Evolutionary conservation across 2,888 invertebrate species (phyloP).

Genomic region (Malacosoma neustria): DNA sequence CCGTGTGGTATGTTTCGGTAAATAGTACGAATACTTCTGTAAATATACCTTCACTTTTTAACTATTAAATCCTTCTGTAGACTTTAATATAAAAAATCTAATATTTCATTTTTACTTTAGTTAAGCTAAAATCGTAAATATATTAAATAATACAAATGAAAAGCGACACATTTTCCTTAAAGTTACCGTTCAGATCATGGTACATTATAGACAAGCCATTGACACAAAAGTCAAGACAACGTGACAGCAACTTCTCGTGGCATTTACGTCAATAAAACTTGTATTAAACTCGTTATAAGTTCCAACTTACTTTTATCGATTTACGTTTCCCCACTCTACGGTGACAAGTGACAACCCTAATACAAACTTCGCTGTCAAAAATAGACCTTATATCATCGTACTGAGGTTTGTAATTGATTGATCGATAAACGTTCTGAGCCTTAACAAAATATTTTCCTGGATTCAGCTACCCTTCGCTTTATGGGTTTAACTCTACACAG

Average conservation of each 20-base stretch:
- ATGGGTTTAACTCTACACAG: slow-evolving; percentile 13
- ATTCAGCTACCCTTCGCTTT: not conserved
- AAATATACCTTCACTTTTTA: too few species aligned
- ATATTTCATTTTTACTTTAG: too few species aligned
- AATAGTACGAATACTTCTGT: too few species aligned
- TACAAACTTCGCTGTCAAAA: not conserved
- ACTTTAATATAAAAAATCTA: too few species aligned
- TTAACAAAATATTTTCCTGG: slow-evolving; percentile 54
- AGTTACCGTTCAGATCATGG: too few species aligned
- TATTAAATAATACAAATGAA: too few species aligned
- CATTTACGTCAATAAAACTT: not conserved
- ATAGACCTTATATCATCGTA: slow-evolving; percentile 18
- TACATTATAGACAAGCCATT: not conserved
- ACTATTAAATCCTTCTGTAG: too few species aligned
- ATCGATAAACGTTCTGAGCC: slow-evolving; percentile 46
- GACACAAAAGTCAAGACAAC: not conserved
- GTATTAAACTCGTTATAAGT: not conserved
- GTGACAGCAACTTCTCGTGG: not conserved
- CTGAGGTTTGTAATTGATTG: slow-evolving; percentile 16
- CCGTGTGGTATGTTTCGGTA: too few species aligned
- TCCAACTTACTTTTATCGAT: not conserved
- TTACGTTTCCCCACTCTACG: not conserved
- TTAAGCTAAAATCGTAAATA: too few species aligned
- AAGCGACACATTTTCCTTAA: too few species aligned
- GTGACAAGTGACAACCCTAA: not conserved